Conservation (phyloP, 2,888 invertebrate genomes). For the Epirrita christyi region DNA sequence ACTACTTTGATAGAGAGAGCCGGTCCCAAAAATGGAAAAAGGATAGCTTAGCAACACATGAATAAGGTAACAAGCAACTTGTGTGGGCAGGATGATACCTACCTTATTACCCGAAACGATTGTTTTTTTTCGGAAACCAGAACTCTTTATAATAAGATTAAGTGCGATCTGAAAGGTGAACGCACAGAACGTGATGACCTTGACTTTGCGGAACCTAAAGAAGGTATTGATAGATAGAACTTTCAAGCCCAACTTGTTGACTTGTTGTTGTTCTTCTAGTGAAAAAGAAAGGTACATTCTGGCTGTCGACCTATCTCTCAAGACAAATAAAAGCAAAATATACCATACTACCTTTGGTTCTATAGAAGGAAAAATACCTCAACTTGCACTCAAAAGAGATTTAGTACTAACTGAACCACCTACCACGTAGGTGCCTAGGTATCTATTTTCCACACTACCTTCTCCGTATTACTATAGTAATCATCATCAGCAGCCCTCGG, state of each 20-base stretch:
- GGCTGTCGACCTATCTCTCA: too few relatives aligned
- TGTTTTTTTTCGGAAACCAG: conserved; percentile 38
- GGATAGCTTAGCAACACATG: conserved; percentile 27
- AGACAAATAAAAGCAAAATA: too few relatives aligned
- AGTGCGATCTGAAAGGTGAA: conserved; percentile 19
- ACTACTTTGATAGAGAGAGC: neutral
- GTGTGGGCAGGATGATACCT: conserved; percentile 39
- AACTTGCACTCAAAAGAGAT: too few relatives aligned
- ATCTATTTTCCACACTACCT: too few relatives aligned
- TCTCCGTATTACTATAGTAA: too few relatives aligned
- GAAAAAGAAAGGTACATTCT: too few relatives aligned
- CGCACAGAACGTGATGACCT: conserved; percentile 7
- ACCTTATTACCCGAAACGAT: conserved; percentile 24
- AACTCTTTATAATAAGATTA: neutral
- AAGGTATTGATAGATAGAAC: neutral
- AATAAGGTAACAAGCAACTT: conserved; percentile 30
- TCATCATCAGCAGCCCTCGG: too few relatives aligned
- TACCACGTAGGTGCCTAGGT: too few relatives aligned
- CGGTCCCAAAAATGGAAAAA: neutral
- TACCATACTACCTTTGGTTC: too few relatives aligned
- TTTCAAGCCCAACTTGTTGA: neutral
- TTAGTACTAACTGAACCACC: too few relatives aligned
- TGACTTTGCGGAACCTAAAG: conserved; percentile 14
- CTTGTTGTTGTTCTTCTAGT: neutral
- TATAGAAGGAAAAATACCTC: too few relatives aligned